Conservation (phyloP, 2,888 invertebrate species). For the Panorpa germanica region DNA sequence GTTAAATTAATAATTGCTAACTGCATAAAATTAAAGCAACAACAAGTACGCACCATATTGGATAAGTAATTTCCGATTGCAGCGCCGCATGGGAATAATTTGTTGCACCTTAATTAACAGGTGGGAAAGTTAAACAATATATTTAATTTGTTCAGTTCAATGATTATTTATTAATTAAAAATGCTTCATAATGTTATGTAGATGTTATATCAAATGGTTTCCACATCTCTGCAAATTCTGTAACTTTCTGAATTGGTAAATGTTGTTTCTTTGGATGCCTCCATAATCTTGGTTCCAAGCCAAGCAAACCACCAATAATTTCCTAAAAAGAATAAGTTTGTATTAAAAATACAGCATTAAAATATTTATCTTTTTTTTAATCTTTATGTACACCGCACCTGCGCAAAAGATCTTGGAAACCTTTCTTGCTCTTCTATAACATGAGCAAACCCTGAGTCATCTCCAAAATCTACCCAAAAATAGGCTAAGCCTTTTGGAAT, state of each 20-base stretch:
- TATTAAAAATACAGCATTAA: constrained; percentile 9
- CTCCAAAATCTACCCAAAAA: constrained; percentile 86
- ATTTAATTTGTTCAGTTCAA: too few species aligned
- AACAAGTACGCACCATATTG: too few species aligned
- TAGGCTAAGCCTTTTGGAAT: constrained; percentile 90
- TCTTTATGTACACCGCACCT: constrained; percentile 30
- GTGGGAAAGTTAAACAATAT: too few species aligned
- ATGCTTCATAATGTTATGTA: constrained; percentile 16
- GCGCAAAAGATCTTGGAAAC: constrained; percentile 81
- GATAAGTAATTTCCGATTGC: too few species aligned
- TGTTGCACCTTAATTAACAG: too few species aligned
- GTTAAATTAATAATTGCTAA: too few species aligned
- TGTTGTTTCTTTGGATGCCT: constrained; percentile 55
- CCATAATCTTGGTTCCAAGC: constrained; percentile 72
- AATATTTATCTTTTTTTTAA: constrained; percentile 6
- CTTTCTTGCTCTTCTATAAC: constrained; percentile 83
- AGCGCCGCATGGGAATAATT: too few species aligned
- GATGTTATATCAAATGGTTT: constrained; percentile 38
- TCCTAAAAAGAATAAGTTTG: constrained; percentile 33
- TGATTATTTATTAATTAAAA: constrained; percentile 7
- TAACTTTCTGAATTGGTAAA: constrained; percentile 33
- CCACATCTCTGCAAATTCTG: constrained; percentile 53
- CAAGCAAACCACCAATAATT: constrained; percentile 88
- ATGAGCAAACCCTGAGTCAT: constrained; percentile 85
- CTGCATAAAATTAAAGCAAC: too few species aligned